A percentile compares a stretch with the other conserved stretches of the same genome.
Evolutionary conservation across 2,797 vertebrate genomes (phyloP).

Genomic region (Gila robusta): DNA sequence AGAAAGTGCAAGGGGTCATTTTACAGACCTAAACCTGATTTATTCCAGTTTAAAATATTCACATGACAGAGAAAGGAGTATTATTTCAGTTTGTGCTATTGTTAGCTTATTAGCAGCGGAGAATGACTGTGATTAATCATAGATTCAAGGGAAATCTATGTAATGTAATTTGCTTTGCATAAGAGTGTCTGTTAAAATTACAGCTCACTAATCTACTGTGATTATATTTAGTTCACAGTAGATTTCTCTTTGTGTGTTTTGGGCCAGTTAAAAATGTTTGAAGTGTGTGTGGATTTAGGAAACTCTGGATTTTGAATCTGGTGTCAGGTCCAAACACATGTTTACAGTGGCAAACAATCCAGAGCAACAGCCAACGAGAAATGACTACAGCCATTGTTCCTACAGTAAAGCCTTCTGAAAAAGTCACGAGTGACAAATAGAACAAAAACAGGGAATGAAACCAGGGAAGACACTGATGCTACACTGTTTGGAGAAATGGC

Average conservation of each 20-base stretch:
- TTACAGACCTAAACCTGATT: slow-evolving; percentile 1
- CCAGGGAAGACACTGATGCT: slow-evolving; percentile 8
- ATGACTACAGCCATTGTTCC: slow-evolving; percentile 34
- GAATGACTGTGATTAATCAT: background rate
- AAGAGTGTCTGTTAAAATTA: background rate
- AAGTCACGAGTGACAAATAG: slow-evolving; percentile 1
- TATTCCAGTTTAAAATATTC: background rate
- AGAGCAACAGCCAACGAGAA: slow-evolving; percentile 15
- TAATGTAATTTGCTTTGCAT: background rate
- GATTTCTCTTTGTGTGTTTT: slow-evolving; percentile 41
- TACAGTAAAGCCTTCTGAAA: slow-evolving; percentile 7
- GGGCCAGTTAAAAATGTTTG: slow-evolving; percentile 10
- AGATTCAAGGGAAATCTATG: background rate
- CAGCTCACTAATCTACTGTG: background rate
- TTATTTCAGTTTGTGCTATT: background rate
- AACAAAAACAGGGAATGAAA: slow-evolving; percentile 15
- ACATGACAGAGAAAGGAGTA: background rate
- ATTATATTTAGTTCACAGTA: slow-evolving; percentile 18
- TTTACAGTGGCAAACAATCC: slow-evolving; percentile 43
- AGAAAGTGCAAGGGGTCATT: background rate
- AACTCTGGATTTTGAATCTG: slow-evolving; percentile 31
- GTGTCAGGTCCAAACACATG: slow-evolving; percentile 43
- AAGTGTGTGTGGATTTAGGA: slow-evolving; percentile 28
- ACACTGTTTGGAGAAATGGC: background rate
- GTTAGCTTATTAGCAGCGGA: background rate